These are phyloP conservation scores for Nothobranchius furzeri DNA, from an alignment of 2,113 vertebrate genomes.

Conservation along the genomic window DNA sequence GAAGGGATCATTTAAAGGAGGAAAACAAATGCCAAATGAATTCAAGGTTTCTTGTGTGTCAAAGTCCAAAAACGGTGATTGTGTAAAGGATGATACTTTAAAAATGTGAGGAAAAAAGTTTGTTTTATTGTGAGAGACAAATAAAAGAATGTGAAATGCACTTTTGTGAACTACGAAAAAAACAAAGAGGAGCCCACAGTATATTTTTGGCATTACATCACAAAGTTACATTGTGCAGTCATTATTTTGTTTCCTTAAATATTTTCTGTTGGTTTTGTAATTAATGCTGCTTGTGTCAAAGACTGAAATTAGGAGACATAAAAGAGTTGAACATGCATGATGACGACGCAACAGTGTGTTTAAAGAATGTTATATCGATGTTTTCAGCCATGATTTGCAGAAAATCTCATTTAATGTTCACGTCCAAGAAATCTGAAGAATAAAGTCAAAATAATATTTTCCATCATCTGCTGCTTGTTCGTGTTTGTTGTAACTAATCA, in stretches of 20 bases:
- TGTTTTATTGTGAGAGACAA: constrained; percentile 32
- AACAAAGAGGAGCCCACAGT: constrained; percentile 7
- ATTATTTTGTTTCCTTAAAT: constrained; percentile 23
- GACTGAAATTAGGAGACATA: constrained; percentile 32
- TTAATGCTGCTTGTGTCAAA: constrained; percentile 12
- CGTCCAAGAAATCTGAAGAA: constrained; percentile 63
- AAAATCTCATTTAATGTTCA: constrained; percentile 23
- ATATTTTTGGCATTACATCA: constrained; percentile 29
- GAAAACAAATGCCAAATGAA: constrained; percentile 1
- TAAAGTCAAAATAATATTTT: constrained; percentile 74
- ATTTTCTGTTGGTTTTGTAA: constrained; percentile 29
- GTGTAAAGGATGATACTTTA: constrained; percentile 17
- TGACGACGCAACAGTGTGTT: constrained; percentile 49
- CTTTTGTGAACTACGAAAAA: constrained; percentile 39
- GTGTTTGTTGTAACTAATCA: neutral
- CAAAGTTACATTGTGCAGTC: constrained; percentile 7
- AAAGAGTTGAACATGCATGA: constrained; percentile 61
- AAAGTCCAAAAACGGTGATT: constrained; percentile 23
- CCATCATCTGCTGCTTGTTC: constrained; percentile 41
- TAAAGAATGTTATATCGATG: constrained; percentile 47
- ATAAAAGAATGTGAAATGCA: constrained; percentile 48
- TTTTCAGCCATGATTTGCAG: constrained; percentile 49
- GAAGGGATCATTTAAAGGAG: constrained; percentile 37
- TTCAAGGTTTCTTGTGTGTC: constrained; percentile 8
- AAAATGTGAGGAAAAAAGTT: constrained; percentile 28